A percentile compares a stretch with the other conserved stretches of the same genome.
phyloP scores from a whole-genome alignment of 2,888 invertebrate species.

The Phragmatobia fuliginosa region DNA sequence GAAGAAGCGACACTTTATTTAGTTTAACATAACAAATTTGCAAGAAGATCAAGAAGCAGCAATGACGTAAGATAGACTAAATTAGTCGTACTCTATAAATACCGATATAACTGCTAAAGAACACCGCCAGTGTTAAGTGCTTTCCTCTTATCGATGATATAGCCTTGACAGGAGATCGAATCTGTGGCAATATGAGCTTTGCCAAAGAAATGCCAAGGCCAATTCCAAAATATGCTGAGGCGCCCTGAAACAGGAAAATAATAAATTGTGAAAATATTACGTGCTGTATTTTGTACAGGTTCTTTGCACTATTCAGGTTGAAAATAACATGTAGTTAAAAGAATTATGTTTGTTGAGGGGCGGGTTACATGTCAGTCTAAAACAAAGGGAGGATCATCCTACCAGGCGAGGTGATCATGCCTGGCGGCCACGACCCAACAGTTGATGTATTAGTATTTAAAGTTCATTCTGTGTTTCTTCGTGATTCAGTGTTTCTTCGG shows the following conservation, averaged over 20 bases:
- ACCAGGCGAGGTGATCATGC: too few relatives aligned
- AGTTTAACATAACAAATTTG: neutral
- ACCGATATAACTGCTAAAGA: conserved; percentile 84
- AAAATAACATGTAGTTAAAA: too few relatives aligned
- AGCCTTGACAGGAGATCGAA: conserved; percentile 70
- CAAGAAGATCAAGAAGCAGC: neutral
- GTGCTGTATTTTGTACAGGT: neutral
- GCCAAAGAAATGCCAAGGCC: conserved; percentile 75
- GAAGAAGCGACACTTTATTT: neutral
- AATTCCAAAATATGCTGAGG: conserved; percentile 70
- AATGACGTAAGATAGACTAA: conserved; percentile 36
- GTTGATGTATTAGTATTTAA: too few relatives aligned
- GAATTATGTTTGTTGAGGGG: too few relatives aligned
- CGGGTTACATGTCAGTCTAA: too few relatives aligned
- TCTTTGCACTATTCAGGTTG: neutral
- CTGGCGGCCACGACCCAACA: too few relatives aligned
- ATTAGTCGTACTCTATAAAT: conserved; percentile 84
- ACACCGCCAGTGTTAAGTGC: conserved; percentile 77
- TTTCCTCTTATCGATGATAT: conserved; percentile 68
- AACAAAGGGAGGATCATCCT: too few relatives aligned
- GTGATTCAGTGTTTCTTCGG: too few relatives aligned
- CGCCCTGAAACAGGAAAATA: conserved; percentile 68
- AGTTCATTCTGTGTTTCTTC: too few relatives aligned
- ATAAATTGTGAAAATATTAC: neutral
- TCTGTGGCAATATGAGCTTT: conserved; percentile 67